These are phyloP conservation scores for Pyrocephalus nanus DNA, from an alignment of 2,797 vertebrate species.

Conservation along the genomic window DNA sequence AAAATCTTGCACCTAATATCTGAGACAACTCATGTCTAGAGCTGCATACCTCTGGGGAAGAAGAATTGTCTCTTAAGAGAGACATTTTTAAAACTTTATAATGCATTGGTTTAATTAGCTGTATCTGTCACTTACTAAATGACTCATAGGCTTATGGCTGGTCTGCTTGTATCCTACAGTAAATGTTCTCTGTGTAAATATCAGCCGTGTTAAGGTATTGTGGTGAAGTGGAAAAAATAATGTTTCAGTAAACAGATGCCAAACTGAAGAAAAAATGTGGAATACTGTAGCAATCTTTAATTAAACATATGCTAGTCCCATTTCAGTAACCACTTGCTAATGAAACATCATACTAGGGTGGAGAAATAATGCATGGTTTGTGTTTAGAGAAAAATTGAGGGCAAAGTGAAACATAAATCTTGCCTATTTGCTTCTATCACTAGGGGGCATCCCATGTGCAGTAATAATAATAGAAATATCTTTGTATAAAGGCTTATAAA, in stretches of 20 bases:
- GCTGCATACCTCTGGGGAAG: not conserved
- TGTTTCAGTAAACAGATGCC: not conserved
- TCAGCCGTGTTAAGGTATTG: not conserved
- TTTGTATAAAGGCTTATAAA: not conserved
- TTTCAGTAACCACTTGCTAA: not conserved
- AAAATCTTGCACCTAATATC: not conserved
- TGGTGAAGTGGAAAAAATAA: not conserved
- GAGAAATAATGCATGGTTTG: not conserved
- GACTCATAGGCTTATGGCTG: not conserved
- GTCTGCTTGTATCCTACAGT: not conserved
- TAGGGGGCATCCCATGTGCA: conserved; percentile 54
- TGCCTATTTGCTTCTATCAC: conserved; percentile 3
- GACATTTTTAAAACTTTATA: not conserved
- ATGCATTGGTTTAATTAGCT: not conserved
- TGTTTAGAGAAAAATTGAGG: not conserved
- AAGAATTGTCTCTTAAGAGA: not conserved
- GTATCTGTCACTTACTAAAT: not conserved
- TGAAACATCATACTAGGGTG: not conserved
- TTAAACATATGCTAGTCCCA: not conserved
- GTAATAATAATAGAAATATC: not conserved
- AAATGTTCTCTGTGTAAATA: not conserved
- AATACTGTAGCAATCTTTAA: not conserved
- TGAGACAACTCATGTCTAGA: not conserved
- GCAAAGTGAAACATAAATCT: not conserved
- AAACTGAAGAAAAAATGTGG: not conserved